Evolutionary conservation across 2,797 vertebrate species (phyloP).

Genomic region (Brachyrhaphis roseni): DNA sequence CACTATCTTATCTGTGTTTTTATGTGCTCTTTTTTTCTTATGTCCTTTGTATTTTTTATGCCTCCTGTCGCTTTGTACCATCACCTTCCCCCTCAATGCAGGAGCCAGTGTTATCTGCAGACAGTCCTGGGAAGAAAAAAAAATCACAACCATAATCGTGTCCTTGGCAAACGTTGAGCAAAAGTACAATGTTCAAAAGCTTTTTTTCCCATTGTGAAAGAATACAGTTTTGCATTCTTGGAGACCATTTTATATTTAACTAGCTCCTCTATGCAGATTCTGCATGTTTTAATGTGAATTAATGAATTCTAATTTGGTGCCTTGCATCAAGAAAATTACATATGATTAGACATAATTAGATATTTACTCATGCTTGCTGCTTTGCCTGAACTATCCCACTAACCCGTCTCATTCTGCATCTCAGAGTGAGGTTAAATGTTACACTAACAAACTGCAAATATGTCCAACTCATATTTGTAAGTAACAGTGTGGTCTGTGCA

Average conservation of each 20-base stretch:
- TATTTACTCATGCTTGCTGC: constrained; percentile 13
- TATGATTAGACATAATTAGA: constrained; percentile 15
- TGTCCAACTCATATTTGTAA: constrained; percentile 10
- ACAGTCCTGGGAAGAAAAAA: constrained; percentile 38
- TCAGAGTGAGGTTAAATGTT: constrained; percentile 21
- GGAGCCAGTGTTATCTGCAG: constrained; percentile 63
- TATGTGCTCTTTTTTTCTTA: constrained; percentile 63
- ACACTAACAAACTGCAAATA: constrained; percentile 15
- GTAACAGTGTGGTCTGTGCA: constrained; percentile 15
- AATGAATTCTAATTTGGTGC: constrained; percentile 9
- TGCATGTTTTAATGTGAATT: constrained; percentile 20
- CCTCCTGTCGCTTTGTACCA: constrained; percentile 61
- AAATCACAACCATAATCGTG: constrained; percentile 42
- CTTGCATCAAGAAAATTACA: constrained; percentile 7
- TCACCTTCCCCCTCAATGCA: constrained; percentile 44
- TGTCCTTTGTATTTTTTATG: constrained; percentile 72
- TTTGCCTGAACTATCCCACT: constrained; percentile 5
- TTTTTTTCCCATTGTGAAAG: constrained; percentile 21
- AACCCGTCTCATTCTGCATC: neutral
- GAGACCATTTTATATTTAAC: constrained; percentile 8
- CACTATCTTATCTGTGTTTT: constrained; percentile 75
- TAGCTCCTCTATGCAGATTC: constrained; percentile 1
- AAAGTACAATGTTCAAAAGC: constrained; percentile 26
- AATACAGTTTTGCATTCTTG: constrained; percentile 18
- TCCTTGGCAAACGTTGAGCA: constrained; percentile 46